phyloP scores from a whole-genome alignment of 2,113 vertebrate genomes.

The Bubo scandiacus region DNA sequence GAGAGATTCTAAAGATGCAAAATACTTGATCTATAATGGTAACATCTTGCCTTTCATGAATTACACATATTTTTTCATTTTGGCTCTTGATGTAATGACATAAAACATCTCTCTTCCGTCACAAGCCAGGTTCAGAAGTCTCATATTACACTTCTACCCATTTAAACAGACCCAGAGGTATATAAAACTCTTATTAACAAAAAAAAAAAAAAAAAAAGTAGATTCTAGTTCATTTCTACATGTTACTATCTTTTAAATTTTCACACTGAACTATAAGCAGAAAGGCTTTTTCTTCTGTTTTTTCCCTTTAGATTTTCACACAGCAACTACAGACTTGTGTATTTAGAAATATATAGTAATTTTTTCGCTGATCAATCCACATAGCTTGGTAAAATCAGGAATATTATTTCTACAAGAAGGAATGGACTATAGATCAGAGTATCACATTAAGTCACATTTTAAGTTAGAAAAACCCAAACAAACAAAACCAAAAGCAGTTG shows the following conservation, averaged over 20 bases:
- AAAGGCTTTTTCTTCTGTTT: not conserved
- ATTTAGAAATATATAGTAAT: not conserved
- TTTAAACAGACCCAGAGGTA: not conserved
- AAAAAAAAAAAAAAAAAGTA: not conserved
- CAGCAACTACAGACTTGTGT: not conserved
- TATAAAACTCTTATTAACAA: not conserved
- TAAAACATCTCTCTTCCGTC: not conserved
- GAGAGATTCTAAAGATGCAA: conserved; percentile 7
- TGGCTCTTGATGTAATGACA: not conserved
- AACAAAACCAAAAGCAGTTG: not conserved
- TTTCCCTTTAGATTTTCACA: not conserved
- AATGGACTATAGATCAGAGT: not conserved
- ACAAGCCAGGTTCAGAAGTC: not conserved
- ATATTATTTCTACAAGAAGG: not conserved
- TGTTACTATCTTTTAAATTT: not conserved
- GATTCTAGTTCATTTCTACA: not conserved
- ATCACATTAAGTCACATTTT: conserved; percentile 2
- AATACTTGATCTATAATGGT: not conserved
- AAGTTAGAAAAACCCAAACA: not conserved
- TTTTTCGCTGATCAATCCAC: not conserved
- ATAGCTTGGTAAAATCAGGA: not conserved
- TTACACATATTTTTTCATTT: not conserved
- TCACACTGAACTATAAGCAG: not conserved
- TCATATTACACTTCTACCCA: not conserved
- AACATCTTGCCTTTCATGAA: not conserved